Base-by-base conservation (phyloP, 2,113 vertebrate species). In the Oryzias javanicus region DNA sequence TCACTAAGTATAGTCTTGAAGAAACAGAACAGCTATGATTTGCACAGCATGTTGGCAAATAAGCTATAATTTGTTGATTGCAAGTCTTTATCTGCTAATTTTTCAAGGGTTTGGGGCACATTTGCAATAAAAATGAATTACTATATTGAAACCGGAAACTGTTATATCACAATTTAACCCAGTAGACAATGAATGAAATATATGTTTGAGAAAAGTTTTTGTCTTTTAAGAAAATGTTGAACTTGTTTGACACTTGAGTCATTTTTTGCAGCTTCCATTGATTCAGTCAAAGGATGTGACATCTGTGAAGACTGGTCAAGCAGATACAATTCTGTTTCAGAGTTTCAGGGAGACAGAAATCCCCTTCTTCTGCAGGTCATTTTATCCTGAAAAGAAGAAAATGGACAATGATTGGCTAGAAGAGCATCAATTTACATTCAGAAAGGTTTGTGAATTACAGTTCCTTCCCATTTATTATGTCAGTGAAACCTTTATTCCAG, bases 381-480 rank as follows among this genome's bases (percentile, higher is more conserved):
- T 67, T 13, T 50, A 60, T 72, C 51, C 46, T 72, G 60, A 52
- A 55, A 49, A 42, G 35, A 64, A 41, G 70, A 79, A 76, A 80
- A 74, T 82, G 46, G 76, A 42, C 67, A 79, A 84, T 72, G 72
- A 84, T 83, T 74, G 55, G 63, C 44, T 54, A 13, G 42, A 68
- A 18, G 62, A 73, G 40, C 45, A 53, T 50, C 51, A 44, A 76
- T 80, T 80, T 84, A 55, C 58, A 80, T 78, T 74, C 50, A 53
- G 57, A 42, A 51, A 44, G 20, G 16, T 59, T 51, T 47, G 40
- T 49, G 55, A 58, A 55, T 72, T 70, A 27, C 25, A 76, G 48
- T 59, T 65, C 57, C 69, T 57, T 42, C 45, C 60, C 70, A 80
- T 86, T 64, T 56, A 80, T 86, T 76, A 77, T 58, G 45, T 69